phyloP scores from a whole-genome alignment of 2,113 vertebrate species.

The Centrocercus urophasianus region DNA sequence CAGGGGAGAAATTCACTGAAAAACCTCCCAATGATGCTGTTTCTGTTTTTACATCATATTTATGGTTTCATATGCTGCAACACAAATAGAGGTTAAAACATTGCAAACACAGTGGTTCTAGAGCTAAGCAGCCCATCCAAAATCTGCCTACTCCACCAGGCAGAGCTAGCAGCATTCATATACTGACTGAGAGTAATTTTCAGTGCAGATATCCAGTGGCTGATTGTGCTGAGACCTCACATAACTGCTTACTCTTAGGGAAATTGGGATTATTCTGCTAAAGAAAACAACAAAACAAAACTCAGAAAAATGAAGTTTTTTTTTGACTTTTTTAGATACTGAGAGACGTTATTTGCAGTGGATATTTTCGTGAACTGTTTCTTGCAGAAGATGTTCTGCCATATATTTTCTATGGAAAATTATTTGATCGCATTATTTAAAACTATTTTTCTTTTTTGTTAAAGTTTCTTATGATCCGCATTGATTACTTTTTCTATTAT shows the following conservation, averaged over 20 bases:
- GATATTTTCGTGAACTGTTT: neutral
- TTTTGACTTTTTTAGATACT: neutral
- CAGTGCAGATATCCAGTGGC: neutral
- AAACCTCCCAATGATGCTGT: neutral
- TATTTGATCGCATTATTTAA: neutral
- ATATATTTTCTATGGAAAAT: neutral
- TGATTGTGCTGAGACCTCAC: neutral
- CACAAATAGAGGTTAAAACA: neutral
- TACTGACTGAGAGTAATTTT: neutral
- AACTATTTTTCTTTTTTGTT: neutral
- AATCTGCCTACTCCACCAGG: neutral
- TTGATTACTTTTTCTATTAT: neutral
- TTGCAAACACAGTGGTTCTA: neutral
- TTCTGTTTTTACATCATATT: neutral
- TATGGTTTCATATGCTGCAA: neutral
- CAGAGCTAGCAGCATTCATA: neutral
- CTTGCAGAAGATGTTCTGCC: neutral
- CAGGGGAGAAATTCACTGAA: neutral
- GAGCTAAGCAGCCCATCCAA: neutral
- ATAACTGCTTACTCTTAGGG: neutral
- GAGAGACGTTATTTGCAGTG: neutral
- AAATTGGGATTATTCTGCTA: neutral
- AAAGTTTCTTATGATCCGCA: neutral
- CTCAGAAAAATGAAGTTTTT: neutral
- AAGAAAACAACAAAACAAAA: neutral